Conservation (phyloP, 2,797 vertebrate genomes). For the Cossypha caffra region DNA sequence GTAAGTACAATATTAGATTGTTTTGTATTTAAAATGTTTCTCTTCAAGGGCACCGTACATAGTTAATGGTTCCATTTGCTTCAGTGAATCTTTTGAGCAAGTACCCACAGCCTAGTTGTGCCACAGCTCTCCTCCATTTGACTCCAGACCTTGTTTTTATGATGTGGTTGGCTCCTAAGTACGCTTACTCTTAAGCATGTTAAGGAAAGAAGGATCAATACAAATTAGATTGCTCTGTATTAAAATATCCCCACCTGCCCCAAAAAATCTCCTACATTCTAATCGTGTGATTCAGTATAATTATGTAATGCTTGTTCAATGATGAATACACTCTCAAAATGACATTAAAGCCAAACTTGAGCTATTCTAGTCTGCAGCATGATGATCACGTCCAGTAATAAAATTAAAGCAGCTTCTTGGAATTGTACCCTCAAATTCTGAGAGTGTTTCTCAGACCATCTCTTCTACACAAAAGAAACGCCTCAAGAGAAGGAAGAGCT, state of each 20-base stretch:
- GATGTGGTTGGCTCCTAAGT: constrained; percentile 25
- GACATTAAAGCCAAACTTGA: constrained; percentile 63
- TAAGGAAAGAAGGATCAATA: constrained; percentile 63
- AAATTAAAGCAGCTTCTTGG: constrained; percentile 22
- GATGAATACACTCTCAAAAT: constrained; percentile 45
- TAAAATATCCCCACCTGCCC: background rate
- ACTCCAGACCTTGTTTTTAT: constrained; percentile 30
- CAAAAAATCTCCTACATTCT: constrained; percentile 42
- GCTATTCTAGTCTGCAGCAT: constrained; percentile 32
- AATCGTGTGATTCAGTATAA: constrained; percentile 57
- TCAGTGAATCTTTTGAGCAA: background rate
- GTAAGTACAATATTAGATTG: background rate
- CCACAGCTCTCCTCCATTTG: background rate
- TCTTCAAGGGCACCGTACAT: background rate
- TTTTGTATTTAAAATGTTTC: background rate
- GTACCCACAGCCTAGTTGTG: background rate
- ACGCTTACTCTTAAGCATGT: constrained; percentile 9
- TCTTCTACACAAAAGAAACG: background rate
- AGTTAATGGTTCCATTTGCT: background rate
- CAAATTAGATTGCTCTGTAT: constrained; percentile 46
- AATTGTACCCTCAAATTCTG: background rate
- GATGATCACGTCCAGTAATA: constrained; percentile 44
- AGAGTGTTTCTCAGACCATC: background rate
- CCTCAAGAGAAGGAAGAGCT: background rate
- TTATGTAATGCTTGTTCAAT: constrained; percentile 54